phyloP scores from a whole-genome alignment of 1,140 invertebrate genomes.

The Trialeurodes vaporariorum region DNA sequence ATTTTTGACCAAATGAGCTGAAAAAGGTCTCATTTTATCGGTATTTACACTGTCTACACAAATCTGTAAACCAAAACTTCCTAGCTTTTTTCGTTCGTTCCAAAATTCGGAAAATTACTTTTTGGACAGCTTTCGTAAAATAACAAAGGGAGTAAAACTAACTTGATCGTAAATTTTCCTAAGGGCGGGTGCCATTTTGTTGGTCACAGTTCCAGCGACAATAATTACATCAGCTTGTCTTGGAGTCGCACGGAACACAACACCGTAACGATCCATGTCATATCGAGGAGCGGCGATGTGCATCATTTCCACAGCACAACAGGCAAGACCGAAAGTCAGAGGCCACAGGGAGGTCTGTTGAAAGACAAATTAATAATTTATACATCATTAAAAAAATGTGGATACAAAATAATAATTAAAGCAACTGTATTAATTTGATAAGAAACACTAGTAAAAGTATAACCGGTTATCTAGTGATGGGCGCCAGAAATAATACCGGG shows the following conservation, averaged over 20 bases:
- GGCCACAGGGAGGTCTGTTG: constrained; percentile 80
- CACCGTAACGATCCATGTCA: constrained; percentile 90
- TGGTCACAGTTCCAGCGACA: constrained; percentile 95
- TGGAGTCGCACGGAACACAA: constrained; percentile 93
- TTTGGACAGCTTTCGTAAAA: no score
- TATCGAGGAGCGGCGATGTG: constrained; percentile 96
- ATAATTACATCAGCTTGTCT: constrained; percentile 94
- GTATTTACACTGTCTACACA: no score
- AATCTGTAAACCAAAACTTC: no score
- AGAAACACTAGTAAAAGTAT: no score
- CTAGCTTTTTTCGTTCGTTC: no score
- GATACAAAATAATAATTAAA: no score
- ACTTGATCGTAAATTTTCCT: constrained; percentile 83
- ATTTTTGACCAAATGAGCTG: no score
- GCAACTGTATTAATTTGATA: no score
- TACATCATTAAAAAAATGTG: constrained; percentile 7
- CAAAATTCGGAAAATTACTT: no score
- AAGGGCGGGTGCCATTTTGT: constrained; percentile 98
- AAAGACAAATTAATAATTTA: constrained; percentile 4
- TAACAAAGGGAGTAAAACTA: constrained; percentile 15
- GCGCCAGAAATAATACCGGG: no score
- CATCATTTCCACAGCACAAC: constrained; percentile 99
- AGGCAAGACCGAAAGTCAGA: constrained; percentile 91
- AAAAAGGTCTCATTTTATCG: no score
- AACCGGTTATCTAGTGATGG: no score